Evolutionary conservation across 1,140 invertebrate genomes (phyloP).

Genomic region (Bombus soroeensis): DNA sequence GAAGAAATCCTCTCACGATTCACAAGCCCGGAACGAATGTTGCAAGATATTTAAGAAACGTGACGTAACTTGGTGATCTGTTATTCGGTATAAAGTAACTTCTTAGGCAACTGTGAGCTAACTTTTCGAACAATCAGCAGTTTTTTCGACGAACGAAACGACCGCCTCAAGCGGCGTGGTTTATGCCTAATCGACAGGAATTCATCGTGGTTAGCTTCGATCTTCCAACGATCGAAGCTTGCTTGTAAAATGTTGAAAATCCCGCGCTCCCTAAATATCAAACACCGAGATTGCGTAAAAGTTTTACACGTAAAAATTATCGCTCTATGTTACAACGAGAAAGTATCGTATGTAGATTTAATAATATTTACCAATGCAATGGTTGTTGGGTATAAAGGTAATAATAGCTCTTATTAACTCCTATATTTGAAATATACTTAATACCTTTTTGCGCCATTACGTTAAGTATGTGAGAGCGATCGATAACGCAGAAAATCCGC

Average conservation of each 20-base stretch:
- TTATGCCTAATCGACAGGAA: neutral
- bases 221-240: neutral
- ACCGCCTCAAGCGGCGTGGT: neutral
- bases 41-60: neutral
- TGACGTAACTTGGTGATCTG: constrained; percentile 1
- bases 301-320: too few species aligned
- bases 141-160: neutral
- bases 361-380: too few species aligned
- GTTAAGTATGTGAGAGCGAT: too few species aligned
- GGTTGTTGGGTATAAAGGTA: too few species aligned
- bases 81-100: neutral
- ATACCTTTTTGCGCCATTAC: too few species aligned
- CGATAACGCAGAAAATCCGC: too few species aligned
- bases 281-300: too few species aligned
- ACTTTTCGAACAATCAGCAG: constrained; percentile 1
- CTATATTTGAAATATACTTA: too few species aligned
- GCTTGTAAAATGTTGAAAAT: neutral
- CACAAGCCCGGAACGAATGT: neutral
- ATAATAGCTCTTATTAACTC: too few species aligned
- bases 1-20: neutral
- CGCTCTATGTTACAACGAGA: too few species aligned
- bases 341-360: too few species aligned
- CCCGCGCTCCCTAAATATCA: too few species aligned
- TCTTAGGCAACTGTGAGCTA: constrained; percentile 10
- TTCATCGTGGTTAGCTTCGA: neutral